These are phyloP conservation scores for Melipona beecheii DNA, from an alignment of 2,888 invertebrate species.

Conservation along the genomic window DNA sequence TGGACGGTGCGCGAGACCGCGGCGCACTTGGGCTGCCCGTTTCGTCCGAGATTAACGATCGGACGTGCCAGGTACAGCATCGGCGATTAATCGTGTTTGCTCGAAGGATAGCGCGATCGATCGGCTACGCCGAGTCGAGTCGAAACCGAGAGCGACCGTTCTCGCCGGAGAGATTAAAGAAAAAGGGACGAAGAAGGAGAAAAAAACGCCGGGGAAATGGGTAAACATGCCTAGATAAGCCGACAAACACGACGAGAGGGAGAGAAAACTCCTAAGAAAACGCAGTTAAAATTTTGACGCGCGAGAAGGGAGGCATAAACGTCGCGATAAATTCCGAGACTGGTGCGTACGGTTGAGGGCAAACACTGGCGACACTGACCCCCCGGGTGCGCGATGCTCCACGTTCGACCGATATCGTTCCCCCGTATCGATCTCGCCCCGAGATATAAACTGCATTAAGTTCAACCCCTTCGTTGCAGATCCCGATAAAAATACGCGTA, in stretches of 20 bases:
- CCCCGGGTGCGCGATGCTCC: background rate
- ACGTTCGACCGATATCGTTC: background rate
- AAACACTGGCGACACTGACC: constrained; percentile 36
- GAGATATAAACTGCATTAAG: background rate
- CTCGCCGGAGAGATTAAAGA: background rate
- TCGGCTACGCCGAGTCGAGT: background rate
- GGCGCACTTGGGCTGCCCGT: background rate
- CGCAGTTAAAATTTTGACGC: constrained; percentile 31
- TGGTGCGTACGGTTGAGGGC: constrained; percentile 15
- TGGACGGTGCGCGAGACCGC: background rate
- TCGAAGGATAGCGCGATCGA: background rate
- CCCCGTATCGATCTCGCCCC: background rate
- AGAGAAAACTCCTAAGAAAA: constrained; percentile 13
- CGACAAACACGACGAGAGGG: constrained; percentile 3
- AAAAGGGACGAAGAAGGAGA: background rate
- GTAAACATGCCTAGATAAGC: constrained; percentile 25
- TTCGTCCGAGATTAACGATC: constrained; percentile 5
- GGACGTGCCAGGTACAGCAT: background rate
- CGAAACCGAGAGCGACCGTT: background rate
- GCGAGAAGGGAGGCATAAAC: constrained; percentile 36
- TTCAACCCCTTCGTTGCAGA: constrained; percentile 5
- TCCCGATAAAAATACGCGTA: background rate
- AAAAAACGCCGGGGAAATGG: background rate
- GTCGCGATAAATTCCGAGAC: constrained; percentile 34
- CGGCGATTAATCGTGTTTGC: constrained; percentile 12